phyloP scores from a whole-genome alignment of 2,888 invertebrate genomes.

The Nomada hirtipes region DNA sequence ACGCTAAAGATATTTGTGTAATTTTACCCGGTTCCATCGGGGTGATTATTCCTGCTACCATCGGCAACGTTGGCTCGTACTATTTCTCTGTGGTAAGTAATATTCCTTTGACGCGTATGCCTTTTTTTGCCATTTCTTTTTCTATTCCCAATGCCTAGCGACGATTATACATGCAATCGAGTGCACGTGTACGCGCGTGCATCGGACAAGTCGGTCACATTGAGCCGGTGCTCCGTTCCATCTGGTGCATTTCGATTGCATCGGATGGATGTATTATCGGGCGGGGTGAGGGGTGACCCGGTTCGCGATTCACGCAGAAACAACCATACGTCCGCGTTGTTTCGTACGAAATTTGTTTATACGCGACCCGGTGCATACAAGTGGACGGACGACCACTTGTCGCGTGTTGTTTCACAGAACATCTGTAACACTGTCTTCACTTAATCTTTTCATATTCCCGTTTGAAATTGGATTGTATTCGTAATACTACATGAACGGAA shows the following conservation, averaged over 20 bases:
- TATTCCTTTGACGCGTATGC: too few relatives aligned
- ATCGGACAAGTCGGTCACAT: constrained; percentile 55
- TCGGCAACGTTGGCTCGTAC: background rate
- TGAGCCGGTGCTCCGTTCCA: constrained; percentile 69
- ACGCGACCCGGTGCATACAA: background rate
- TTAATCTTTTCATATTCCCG: background rate
- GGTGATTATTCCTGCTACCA: constrained; percentile 38
- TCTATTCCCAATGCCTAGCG: background rate
- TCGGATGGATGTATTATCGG: constrained; percentile 32
- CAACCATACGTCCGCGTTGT: background rate
- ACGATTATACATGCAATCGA: constrained; percentile 21
- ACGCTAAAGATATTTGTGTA: constrained; percentile 51
- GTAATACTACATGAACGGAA: background rate
- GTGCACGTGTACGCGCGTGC: constrained; percentile 69
- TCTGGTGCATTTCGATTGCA: constrained; percentile 67
- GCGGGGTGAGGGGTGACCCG: constrained; percentile 9
- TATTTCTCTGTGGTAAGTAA: constrained; percentile 51
- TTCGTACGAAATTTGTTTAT: constrained; percentile 21
- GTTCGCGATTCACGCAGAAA: constrained; percentile 2
- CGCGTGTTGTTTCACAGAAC: constrained; percentile 12
- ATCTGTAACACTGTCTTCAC: background rate
- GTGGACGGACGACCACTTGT: constrained; percentile 41
- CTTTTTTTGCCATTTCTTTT: background rate
- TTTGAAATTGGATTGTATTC: background rate
- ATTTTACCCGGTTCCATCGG: constrained; percentile 8